Percentiles rank a stretch among this genome's conserved stretches.
phyloP scores from a whole-genome alignment of 2,113 vertebrate species.

The Fulmarus glacialis region DNA sequence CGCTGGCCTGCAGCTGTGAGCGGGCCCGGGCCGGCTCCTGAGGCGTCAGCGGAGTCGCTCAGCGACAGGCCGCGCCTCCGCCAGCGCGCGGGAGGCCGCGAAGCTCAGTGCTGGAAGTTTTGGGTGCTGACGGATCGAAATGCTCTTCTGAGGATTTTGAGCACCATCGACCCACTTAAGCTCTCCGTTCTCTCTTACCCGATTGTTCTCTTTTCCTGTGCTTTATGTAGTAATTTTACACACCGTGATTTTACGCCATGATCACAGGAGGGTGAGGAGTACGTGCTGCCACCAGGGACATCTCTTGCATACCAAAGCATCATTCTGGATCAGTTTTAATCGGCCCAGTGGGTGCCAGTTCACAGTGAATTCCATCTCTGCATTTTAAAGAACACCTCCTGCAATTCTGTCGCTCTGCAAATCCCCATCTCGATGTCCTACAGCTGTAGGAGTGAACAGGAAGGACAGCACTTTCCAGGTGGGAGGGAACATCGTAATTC shows the following conservation, averaged over 20 bases:
- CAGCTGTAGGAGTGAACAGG: rapidly evolving
- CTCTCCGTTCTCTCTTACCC: not conserved
- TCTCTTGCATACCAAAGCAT: not conserved
- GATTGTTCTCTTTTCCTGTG: rapidly evolving
- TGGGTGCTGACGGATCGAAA: too few relatives aligned
- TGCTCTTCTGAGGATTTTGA: too few relatives aligned
- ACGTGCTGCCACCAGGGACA: not conserved
- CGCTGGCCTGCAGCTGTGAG: too few relatives aligned
- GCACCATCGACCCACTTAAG: rapidly evolving
- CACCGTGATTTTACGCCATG: rapidly evolving
- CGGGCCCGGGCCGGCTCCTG: too few relatives aligned
- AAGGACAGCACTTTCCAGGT: rapidly evolving
- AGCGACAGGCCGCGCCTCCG: not conserved
- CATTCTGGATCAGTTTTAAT: not conserved
- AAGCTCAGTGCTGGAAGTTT: rapidly evolving
- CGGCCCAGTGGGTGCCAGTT: not conserved
- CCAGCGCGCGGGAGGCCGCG: not conserved
- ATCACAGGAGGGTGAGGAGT: not conserved
- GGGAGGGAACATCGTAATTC: rapidly evolving
- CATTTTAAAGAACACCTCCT: not conserved
- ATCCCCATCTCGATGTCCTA: too few relatives aligned
- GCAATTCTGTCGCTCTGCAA: not conserved
- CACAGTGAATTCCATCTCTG: not conserved
- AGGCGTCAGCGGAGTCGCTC: too few relatives aligned
- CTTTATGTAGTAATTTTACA: not conserved